Evolutionary conservation across 2,797 vertebrate species (phyloP).

Genomic region (Parotocinclus haroldoi): DNA sequence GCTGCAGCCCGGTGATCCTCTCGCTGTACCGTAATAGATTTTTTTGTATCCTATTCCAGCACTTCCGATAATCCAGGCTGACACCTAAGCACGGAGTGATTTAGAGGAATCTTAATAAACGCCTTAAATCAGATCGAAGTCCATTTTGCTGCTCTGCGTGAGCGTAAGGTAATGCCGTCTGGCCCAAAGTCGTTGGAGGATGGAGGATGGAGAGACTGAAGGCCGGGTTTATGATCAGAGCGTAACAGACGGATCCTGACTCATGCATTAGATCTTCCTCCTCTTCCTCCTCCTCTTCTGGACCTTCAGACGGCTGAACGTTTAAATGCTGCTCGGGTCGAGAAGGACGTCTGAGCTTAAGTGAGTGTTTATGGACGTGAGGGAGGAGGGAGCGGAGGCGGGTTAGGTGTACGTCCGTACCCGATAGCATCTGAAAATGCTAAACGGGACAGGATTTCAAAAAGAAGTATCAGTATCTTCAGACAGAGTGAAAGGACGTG

Average conservation of each 20-base stretch:
- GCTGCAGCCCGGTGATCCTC: too few species aligned
- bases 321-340: slow-evolving; percentile 35
- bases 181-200: background rate
- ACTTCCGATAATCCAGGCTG: slow-evolving; percentile 1
- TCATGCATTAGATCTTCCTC: slow-evolving; percentile 15
- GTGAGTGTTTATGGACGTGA: slow-evolving; percentile 3
- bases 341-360: slow-evolving; percentile 32
- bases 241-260: slow-evolving; percentile 1
- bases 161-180: slow-evolving; percentile 1
- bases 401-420: slow-evolving; percentile 34
- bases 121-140: slow-evolving; percentile 6
- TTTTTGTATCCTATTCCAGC: too few species aligned
- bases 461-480: slow-evolving; percentile 8
- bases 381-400: background rate
- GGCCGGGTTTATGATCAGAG: slow-evolving; percentile 5
- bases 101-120: slow-evolving; percentile 10
- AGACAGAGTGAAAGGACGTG: background rate
- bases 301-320: slow-evolving; percentile 26
- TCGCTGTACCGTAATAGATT: too few species aligned
- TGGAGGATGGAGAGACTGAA: slow-evolving; percentile 3
- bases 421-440: slow-evolving; percentile 36
- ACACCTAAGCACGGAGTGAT: background rate
- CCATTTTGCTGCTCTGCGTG: background rate
- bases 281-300: background rate
- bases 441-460: background rate